Evolutionary conservation across 2,888 invertebrate species (phyloP), one percentile per base, ranked within the genome.

Genomic region (Lasioglossum morio): DNA sequence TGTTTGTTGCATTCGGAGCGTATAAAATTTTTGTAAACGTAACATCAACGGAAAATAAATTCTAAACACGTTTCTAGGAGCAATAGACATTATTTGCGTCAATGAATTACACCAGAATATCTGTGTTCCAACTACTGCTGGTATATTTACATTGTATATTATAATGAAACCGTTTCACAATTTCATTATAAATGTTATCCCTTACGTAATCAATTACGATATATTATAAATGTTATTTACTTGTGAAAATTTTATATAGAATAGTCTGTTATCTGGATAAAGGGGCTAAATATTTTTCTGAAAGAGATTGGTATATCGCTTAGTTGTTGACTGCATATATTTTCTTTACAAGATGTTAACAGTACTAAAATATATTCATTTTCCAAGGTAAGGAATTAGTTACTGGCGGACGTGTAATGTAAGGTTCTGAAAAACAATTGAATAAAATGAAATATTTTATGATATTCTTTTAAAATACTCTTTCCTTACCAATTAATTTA

Each of bases 351-450:
- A 73, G 40, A 70, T 40, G 5, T 70, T 72, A 40, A 66, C 57
- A 19, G 16, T 72, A 46, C 27, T 81, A 90, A 86, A 94, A 93
- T 79, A 95, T 91, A 87, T 96, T 96, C 82, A 97, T 94, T 92
- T 96, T 96, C 97, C 97, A 97, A 87, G 95, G 95, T n/a, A 96
- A 92, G 37, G 96, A 95, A 92, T 95, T 95, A 79, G 96, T 94
- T 57, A 96, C 95, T 40, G 97, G 97, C 79, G 97, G 96, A 93
- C 96, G 96, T 91, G 96, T 95, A 88, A 97, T 94, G 87, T 96
- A 95, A 19, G 96, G 96, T 92, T 96, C 97, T 97, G 95, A 88
- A 96, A 96, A 89, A 83, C 43, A 72, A 69, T 16, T 4, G 4
- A 85, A 63, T 34, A 66, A 70, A 48, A 23, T 70, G 73, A 37